Evolutionary conservation across 2,113 vertebrate species (phyloP).

Genomic region (Girardinichthys multiradiatus): DNA sequence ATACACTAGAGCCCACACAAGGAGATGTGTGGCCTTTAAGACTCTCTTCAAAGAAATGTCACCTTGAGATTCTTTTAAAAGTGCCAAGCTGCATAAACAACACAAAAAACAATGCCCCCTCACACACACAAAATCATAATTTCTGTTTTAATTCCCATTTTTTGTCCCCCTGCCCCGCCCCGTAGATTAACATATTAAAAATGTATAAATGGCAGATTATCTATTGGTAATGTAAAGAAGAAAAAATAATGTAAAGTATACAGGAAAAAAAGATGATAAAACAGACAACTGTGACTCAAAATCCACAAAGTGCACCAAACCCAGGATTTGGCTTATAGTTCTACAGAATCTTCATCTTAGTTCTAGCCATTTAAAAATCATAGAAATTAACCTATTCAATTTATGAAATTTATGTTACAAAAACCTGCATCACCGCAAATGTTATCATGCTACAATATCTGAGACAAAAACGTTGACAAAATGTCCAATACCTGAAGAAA

Average conservation of each 20-base stretch:
- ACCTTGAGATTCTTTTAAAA: constrained; percentile 69
- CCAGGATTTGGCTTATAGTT: neutral
- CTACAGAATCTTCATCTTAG: neutral
- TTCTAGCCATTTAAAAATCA: neutral
- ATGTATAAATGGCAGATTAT: too few relatives aligned
- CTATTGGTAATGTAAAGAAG: too few relatives aligned
- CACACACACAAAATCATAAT: neutral
- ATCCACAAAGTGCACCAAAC: neutral
- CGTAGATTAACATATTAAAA: too few relatives aligned
- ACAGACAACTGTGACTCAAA: neutral
- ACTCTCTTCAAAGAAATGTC: constrained; percentile 68
- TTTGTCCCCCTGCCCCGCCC: too few relatives aligned
- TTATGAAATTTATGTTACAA: neutral
- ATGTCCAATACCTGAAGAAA: neutral
- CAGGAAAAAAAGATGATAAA: neutral
- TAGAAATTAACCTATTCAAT: neutral
- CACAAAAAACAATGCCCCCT: constrained; percentile 18
- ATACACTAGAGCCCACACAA: constrained; percentile 10
- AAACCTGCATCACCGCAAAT: neutral
- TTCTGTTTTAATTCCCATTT: too few relatives aligned
- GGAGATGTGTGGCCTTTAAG: constrained; percentile 38
- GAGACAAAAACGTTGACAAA: neutral
- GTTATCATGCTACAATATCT: too few relatives aligned
- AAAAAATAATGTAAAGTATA: too few relatives aligned
- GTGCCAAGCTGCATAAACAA: constrained; percentile 52